Evolutionary conservation across 2,888 invertebrate species (phyloP).

Genomic region (Agrotis puta): DNA sequence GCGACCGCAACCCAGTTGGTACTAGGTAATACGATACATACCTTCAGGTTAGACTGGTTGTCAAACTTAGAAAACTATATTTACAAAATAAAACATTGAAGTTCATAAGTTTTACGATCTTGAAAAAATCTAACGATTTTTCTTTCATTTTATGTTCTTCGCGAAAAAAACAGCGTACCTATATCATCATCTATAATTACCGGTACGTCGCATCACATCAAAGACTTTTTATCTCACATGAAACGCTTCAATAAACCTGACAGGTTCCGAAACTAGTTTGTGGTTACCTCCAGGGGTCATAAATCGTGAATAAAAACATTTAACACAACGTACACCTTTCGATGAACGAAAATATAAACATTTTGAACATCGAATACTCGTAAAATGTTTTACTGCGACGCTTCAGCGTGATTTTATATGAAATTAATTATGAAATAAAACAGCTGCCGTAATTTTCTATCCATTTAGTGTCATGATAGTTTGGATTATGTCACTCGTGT

Average conservation of each 20-base stretch:
- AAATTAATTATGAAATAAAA: constrained; percentile 47
- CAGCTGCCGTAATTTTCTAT: constrained; percentile 19
- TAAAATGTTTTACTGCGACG: constrained; percentile 53
- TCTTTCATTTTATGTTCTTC: background rate
- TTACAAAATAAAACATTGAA: background rate
- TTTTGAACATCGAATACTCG: constrained; percentile 55
- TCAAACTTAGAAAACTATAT: background rate
- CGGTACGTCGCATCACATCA: constrained; percentile 43
- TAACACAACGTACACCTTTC: constrained; percentile 24
- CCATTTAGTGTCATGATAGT: constrained; percentile 3
- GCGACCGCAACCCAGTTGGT: too few species aligned
- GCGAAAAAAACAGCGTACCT: constrained; percentile 2
- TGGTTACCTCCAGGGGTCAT: constrained; percentile 52
- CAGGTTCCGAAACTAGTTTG: constrained; percentile 57
- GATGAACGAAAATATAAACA: constrained; percentile 50
- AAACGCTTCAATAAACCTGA: constrained; percentile 30
- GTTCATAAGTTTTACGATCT: background rate
- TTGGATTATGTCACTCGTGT: constrained; percentile 37
- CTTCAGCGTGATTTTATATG: constrained; percentile 35
- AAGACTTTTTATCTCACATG: constrained; percentile 44
- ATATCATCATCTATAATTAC: constrained; percentile 24
- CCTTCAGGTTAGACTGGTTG: too few species aligned
- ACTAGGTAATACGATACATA: too few species aligned
- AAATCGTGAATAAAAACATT: constrained; percentile 51
- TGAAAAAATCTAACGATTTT: background rate